Conservation (phyloP, 2,888 invertebrate genomes). For the Limnephilus lunatus region DNA sequence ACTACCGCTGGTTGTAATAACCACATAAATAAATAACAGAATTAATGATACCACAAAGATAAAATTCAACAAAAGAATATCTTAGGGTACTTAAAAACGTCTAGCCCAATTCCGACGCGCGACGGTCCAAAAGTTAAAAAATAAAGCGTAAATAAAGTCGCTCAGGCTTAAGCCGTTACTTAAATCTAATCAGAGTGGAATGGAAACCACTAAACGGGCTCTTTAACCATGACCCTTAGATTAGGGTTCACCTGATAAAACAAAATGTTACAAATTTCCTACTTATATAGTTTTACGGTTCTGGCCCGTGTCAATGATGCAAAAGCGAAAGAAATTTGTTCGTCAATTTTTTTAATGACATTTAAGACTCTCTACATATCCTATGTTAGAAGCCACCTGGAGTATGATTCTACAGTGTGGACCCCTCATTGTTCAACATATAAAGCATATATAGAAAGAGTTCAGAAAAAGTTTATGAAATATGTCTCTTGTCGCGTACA, state of each 20-base stretch:
- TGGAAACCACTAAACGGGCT: not conserved
- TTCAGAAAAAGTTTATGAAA: no score
- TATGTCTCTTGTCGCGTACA: no score
- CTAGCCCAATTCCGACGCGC: not conserved
- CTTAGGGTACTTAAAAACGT: not conserved
- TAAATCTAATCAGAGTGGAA: slow-evolving; percentile 2
- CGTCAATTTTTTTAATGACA: not conserved
- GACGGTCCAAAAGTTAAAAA: not conserved
- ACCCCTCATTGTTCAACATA: no score
- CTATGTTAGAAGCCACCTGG: no score
- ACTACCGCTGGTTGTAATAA: not conserved
- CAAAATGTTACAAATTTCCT: not conserved
- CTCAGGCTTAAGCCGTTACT: not conserved
- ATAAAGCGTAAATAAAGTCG: not conserved
- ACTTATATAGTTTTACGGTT: not conserved
- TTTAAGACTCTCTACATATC: no score
- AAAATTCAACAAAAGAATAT: not conserved
- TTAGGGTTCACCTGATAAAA: not conserved
- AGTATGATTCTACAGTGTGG: no score
- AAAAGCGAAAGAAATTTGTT: not conserved
- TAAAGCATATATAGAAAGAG: no score
- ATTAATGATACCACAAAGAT: not conserved
- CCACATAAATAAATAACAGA: not conserved
- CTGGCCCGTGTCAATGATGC: not conserved
- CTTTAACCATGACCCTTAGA: not conserved